Evolutionary conservation across 1,140 invertebrate species (phyloP).

Genomic region (Papilio glaucus): DNA sequence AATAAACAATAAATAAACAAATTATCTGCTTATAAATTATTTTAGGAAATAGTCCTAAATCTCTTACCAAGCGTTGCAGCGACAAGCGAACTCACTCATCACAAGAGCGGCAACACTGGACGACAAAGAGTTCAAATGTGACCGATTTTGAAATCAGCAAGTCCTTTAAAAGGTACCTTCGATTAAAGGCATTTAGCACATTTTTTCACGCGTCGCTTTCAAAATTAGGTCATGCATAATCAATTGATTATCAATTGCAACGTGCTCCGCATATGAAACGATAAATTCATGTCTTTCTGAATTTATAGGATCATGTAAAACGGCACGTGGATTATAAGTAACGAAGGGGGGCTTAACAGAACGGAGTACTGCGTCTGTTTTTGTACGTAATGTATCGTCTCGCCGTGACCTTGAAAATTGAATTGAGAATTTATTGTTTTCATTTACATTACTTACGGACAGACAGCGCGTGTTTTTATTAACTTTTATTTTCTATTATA

Average conservation of each 20-base stretch:
- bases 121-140: not conserved
- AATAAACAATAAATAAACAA: too few species aligned
- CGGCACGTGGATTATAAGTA: constrained; percentile 14
- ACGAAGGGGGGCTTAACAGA: not conserved
- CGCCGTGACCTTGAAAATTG: constrained; percentile 9
- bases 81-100: constrained; percentile 11
- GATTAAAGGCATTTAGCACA: not conserved
- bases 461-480: not conserved
- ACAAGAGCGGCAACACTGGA: not conserved
- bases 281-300: constrained; percentile 25
- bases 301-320: constrained; percentile 16
- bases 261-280: constrained; percentile 21
- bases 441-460: constrained; percentile 5
- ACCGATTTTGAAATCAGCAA: not conserved
- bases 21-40: too few species aligned
- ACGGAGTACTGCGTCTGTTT: not conserved
- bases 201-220: not conserved
- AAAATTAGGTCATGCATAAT: constrained; percentile 33
- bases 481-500: constrained; percentile 12
- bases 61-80: constrained; percentile 16
- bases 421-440: constrained; percentile 24
- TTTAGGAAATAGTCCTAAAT: not conserved
- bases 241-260: constrained; percentile 28
- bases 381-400: not conserved
- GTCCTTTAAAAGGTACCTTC: constrained; percentile 4